These are phyloP conservation scores for Elephas maximus DNA, from an alignment of 2,113 vertebrate species.

Conservation along the genomic window DNA sequence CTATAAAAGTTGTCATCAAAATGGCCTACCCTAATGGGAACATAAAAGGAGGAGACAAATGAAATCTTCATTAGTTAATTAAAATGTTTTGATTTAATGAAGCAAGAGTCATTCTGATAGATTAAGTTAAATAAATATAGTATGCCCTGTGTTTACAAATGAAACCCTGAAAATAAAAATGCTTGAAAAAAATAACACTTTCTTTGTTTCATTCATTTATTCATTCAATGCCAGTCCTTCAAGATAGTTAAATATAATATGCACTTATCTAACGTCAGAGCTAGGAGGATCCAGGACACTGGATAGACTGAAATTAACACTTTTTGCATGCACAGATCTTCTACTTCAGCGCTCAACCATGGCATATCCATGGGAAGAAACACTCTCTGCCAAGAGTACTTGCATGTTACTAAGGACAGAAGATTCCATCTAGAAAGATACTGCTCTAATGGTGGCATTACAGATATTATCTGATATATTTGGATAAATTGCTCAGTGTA, in stretches of 20 bases:
- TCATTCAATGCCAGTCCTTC: background rate
- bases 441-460: background rate
- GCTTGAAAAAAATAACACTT: background rate
- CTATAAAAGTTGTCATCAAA: slow-evolving; percentile 79
- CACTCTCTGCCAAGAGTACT: background rate
- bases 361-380: background rate
- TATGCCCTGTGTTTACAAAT: slow-evolving; percentile 46
- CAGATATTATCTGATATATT: background rate
- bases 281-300: background rate
- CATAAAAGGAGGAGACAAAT: slow-evolving; percentile 76
- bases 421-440: background rate
- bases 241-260: background rate
- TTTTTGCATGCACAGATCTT: background rate
- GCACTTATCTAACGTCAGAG: background rate
- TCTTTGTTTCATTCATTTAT: background rate
- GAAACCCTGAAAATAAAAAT: slow-evolving; percentile 41
- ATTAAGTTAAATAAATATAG: slow-evolving; percentile 73
- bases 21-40: slow-evolving; percentile 65
- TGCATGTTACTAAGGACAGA: background rate
- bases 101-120: slow-evolving; percentile 72
- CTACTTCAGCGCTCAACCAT: background rate
- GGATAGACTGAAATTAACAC: background rate
- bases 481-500: background rate
- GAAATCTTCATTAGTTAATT: slow-evolving; percentile 81
- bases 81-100: slow-evolving; percentile 83